Base-by-base conservation (phyloP, 2,113 vertebrate species). In the Columba livia region DNA sequence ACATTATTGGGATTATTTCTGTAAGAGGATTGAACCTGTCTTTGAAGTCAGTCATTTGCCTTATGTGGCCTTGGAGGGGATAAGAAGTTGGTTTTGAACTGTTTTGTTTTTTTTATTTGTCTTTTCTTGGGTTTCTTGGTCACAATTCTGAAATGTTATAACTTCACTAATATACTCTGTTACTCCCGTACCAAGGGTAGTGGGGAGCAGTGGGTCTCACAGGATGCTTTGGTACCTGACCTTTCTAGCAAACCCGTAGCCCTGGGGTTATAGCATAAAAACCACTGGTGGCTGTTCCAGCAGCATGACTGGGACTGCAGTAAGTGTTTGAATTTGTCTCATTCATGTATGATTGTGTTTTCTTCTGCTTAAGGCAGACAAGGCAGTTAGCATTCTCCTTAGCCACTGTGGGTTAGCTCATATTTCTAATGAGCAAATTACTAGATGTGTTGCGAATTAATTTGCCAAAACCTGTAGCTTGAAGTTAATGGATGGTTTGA, bases 351-450 rank as follows among this genome's bases (percentile, higher is more conserved):
- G 60, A 61, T 42, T 61, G 60, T 6, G 4, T 93, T 31, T 56
- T 64, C n/a, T 50, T 74, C 31, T 42, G 20, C 38, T 60, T 65
- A 12, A 6, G 29, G 26, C 50, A 74, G 74, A 42, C 34, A 53
- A 69, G 50, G 31, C 32, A 47, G 8, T n/a, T 85, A 38, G 4
- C 15, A 19, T 64, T 9, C 25, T 70, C 5, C 12, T 40, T 56
- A 51, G 23, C 32, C 3, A 2, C 16, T n/a, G 9, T 21, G 29
- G 15, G 6, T 83, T 60, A 34, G 9, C 38, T 72, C 1, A 0
- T 15, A 10, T 66, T 91, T 48, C 24, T 62, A 29, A 42, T 61
- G 14, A 58, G 14, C 6, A 47, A 20, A 5, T 78, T 42, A 13
- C 50, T 77, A 2, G 47, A 28, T 34, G 38, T 56, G 67, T 93